Evolutionary conservation across 2,888 invertebrate genomes (phyloP).

Genomic region (Rhaphigaster nebulosa): DNA sequence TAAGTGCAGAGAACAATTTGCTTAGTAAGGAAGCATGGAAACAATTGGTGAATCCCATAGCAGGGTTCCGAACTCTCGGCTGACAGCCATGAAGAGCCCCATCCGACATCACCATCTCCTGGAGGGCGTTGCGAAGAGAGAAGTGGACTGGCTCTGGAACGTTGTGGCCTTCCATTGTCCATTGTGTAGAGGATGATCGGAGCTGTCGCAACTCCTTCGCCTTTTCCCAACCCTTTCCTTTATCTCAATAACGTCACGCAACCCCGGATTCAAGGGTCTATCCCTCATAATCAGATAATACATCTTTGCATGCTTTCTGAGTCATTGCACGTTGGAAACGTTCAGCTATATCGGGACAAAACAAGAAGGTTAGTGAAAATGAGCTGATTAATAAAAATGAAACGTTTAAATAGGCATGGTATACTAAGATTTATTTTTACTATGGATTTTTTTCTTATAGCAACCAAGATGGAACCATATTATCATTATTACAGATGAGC

Average conservation of each 20-base stretch:
- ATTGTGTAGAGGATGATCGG: conserved; percentile 52
- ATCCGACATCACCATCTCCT: conserved; percentile 4
- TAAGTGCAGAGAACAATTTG: neutral
- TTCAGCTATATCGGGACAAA: neutral
- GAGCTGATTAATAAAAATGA: neutral
- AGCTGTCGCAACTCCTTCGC: conserved; percentile 26
- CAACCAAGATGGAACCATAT: no score
- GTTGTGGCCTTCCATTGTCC: conserved; percentile 54
- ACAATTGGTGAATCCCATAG: neutral
- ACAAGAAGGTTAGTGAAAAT: neutral
- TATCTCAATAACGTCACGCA: conserved; percentile 45
- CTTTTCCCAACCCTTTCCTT: conserved; percentile 40
- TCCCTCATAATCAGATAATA: conserved; percentile 19
- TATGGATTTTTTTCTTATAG: no score
- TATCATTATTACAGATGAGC: no score
- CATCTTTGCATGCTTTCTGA: neutral
- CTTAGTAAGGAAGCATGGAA: neutral
- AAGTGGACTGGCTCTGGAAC: neutral
- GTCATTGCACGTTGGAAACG: neutral
- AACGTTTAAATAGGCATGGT: neutral
- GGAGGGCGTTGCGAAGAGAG: neutral
- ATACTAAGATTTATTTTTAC: neutral
- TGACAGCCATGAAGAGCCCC: neutral
- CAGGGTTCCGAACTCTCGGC: neutral
- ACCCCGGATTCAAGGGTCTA: conserved; percentile 42